A percentile compares a stretch with the other conserved stretches of the same genome.
These are phyloP conservation scores for Sesia apiformis DNA, from an alignment of 2,888 invertebrate species.

Conservation along the genomic window DNA sequence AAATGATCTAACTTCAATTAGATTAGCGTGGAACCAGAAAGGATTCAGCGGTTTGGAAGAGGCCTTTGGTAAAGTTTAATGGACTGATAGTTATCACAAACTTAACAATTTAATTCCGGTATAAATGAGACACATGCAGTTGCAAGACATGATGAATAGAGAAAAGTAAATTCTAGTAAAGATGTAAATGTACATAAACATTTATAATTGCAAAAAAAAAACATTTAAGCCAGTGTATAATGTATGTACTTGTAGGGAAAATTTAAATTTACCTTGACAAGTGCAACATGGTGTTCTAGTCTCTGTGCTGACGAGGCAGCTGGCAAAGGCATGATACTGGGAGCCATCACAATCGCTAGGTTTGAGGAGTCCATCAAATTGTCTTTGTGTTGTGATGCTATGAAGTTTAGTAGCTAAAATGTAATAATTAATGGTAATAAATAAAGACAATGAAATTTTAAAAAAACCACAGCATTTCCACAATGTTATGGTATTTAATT, in stretches of 20 bases:
- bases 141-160: too few species aligned
- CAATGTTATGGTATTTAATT: not conserved
- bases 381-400: constrained; percentile 78
- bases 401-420: constrained; percentile 78
- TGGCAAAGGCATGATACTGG: constrained; percentile 88
- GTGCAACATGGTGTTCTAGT: constrained; percentile 79
- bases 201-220: not conserved
- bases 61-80: too few species aligned
- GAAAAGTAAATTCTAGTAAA: too few species aligned
- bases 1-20: too few species aligned
- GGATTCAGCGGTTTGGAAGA: too few species aligned
- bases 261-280: constrained; percentile 75
- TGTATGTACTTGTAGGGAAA: not conserved
- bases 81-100: too few species aligned
- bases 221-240: not conserved
- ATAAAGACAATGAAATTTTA: not conserved
- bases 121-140: too few species aligned
- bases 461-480: not conserved
- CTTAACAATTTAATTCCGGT: too few species aligned
- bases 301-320: constrained; percentile 78
- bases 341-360: constrained; percentile 88
- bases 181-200: too few species aligned
- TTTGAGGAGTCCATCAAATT: constrained; percentile 92
- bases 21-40: too few species aligned
- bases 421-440: constrained; percentile 3